Evolutionary conservation across 1,140 invertebrate genomes (phyloP), one percentile per base, ranked within the genome.

Genomic region (Linepithema humile): DNA sequence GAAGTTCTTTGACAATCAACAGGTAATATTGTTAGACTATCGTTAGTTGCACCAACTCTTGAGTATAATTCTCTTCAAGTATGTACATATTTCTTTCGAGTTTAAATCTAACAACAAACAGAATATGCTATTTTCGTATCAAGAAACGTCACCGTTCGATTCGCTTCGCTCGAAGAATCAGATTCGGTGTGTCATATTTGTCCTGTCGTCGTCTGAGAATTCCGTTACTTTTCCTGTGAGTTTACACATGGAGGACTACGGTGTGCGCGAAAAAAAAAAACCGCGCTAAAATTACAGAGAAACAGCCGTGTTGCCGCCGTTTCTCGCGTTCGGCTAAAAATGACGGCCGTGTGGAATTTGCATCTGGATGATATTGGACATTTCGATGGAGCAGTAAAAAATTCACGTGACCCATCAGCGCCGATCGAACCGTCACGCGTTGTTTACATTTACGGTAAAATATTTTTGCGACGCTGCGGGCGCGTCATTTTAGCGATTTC

Each of bases 331-430:
- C 29, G 45, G 12, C 23, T 80, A 29, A 12, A 80, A 87, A 86
- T 87, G 83, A 83, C 77, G 17, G 3, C 45, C 62, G 32, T 59
- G 77, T 26, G 48, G 53, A 86, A 86, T 87, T 83, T 59, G 70
- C 70, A 65, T 48, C 43, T 57, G 72, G 29, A 72, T 50, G 53
- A 15, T 32, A 67, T 73, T 64, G 69, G 48, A 70, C 53, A 72
- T 38, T 80, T 88, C 80, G 73, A 87, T 64, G 60, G 48, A 35
- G 17, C 29, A 32, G 23, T 17, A 67, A 85, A 84, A 87, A 84
- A 87, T 88, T 80, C 77, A 59, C 65, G 45, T 59, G 23, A 35
- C 50, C 85, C 85, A 87, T 87, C 74, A 88, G 80, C 40, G 85
- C 50, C 73, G 40, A 80, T 80, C 67, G 29, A 50, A 15, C 64